Percentiles rank a stretch among this genome's conserved stretches.
phyloP scores from a whole-genome alignment of 2,888 invertebrate species.

The Griposia aprilina region DNA sequence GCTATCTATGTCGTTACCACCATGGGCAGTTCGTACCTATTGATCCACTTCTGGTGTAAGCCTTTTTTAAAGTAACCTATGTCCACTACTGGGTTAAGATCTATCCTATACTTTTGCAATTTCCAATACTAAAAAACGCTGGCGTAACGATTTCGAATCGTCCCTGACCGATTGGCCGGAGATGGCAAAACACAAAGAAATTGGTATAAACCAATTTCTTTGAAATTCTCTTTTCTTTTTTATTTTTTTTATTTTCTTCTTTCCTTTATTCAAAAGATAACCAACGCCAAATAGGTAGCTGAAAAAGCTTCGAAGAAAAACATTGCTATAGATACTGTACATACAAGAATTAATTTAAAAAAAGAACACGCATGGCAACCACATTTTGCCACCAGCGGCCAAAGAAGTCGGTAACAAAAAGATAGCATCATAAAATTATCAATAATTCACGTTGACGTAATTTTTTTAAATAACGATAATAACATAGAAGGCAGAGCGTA shows the following conservation, averaged over 20 bases:
- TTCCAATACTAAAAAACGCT: not conserved
- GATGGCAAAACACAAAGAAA: not conserved
- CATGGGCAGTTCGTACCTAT: not conserved
- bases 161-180: not conserved
- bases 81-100: not conserved
- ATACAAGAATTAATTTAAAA: no score
- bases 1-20: not conserved
- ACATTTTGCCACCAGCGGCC: not conserved
- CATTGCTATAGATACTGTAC: no score
- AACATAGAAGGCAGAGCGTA: slow-evolving; percentile 30
- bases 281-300: not conserved
- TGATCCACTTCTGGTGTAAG: not conserved
- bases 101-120: not conserved
- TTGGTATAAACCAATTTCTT: not conserved
- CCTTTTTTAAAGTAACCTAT: not conserved
- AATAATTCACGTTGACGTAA: slow-evolving; percentile 61
- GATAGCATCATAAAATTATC: slow-evolving; percentile 36
- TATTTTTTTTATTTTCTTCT: no score
- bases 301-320: not conserved
- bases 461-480: slow-evolving; percentile 58
- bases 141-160: not conserved
- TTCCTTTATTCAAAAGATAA: not conserved
- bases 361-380: not conserved
- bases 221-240: no score
- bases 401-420: slow-evolving; percentile 13